These are phyloP conservation scores for Ceratina australensis DNA, from an alignment of 1,140 invertebrate genomes.

Conservation along the genomic window DNA sequence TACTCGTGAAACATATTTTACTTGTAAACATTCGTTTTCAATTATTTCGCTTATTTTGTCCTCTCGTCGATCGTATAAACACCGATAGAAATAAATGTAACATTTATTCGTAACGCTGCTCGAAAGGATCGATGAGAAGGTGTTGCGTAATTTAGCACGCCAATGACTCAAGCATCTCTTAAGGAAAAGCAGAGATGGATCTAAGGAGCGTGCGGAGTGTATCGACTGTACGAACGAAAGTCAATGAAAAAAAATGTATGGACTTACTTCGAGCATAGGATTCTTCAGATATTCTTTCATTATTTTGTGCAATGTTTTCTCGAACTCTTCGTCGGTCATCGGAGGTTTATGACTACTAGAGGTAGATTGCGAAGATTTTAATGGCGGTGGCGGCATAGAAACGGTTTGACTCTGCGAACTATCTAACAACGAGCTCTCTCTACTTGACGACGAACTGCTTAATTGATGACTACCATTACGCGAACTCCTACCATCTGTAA, in stretches of 20 bases:
- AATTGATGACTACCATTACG: slow-evolving; percentile 82
- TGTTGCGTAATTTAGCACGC: slow-evolving; percentile 77
- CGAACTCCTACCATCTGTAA: slow-evolving; percentile 79
- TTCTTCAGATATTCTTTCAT: slow-evolving; percentile 67
- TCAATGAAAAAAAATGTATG: background rate
- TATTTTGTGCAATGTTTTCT: slow-evolving; percentile 57
- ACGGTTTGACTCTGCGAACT: slow-evolving; percentile 68
- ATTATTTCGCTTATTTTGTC: slow-evolving; percentile 46
- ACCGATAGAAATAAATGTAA: slow-evolving; percentile 25
- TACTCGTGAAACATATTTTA: slow-evolving; percentile 5
- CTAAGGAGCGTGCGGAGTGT: slow-evolving; percentile 74
- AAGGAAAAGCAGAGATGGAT: slow-evolving; percentile 71
- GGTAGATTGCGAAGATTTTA: slow-evolving; percentile 69
- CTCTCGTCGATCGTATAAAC: slow-evolving; percentile 32
- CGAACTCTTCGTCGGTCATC: slow-evolving; percentile 70
- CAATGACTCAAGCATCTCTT: slow-evolving; percentile 78
- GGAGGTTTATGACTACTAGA: slow-evolving; percentile 57
- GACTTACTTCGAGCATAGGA: slow-evolving; percentile 66
- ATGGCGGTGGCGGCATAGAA: slow-evolving; percentile 70
- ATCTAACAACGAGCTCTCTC: slow-evolving; percentile 69
- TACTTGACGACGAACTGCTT: slow-evolving; percentile 67
- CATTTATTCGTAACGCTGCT: slow-evolving; percentile 14
- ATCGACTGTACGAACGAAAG: too few species aligned
- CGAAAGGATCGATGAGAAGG: slow-evolving; percentile 63
- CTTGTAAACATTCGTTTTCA: background rate